Conservation (phyloP, 2,888 invertebrate species). For the Caenorhabditis sulstoni region DNA sequence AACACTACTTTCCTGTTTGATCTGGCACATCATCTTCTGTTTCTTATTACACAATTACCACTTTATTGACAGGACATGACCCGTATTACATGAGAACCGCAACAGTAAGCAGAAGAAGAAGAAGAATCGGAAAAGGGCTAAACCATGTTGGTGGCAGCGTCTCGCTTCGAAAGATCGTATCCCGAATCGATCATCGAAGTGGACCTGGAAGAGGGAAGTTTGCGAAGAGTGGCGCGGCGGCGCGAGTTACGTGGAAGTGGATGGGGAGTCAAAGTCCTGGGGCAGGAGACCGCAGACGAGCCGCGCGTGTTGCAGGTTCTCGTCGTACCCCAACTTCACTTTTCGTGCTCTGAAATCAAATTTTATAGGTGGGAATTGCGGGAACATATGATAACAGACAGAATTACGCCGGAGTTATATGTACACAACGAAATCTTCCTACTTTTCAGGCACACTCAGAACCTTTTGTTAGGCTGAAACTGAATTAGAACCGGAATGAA, state of each 20-base stretch:
- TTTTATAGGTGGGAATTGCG: not conserved
- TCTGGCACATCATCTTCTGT: slow-evolving; percentile 10
- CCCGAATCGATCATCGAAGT: slow-evolving; percentile 58
- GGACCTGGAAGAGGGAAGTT: slow-evolving; percentile 23
- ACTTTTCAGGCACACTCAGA: not conserved
- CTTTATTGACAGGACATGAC: slow-evolving; percentile 46
- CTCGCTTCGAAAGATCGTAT: slow-evolving; percentile 53
- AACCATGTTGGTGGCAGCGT: slow-evolving; percentile 27
- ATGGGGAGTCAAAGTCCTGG: slow-evolving; percentile 63
- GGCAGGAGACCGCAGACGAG: slow-evolving; percentile 65
- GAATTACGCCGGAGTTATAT: not conserved
- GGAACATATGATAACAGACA: not conserved
- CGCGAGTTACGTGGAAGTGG: slow-evolving; percentile 34
- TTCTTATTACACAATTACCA: slow-evolving; percentile 40
- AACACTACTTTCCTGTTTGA: slow-evolving; percentile 9
- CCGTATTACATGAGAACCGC: slow-evolving; percentile 36
- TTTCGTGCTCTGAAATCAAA: slow-evolving; percentile 37
- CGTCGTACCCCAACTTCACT: slow-evolving; percentile 32
- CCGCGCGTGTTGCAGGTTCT: slow-evolving; percentile 53
- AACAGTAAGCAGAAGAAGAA: slow-evolving; percentile 7
- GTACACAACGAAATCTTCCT: not conserved
- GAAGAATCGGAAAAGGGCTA: slow-evolving; percentile 19
- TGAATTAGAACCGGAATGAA: not conserved
- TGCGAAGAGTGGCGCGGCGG: not conserved
- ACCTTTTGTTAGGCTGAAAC: not conserved